Evolutionary conservation across 2,888 invertebrate species (phyloP).

Genomic region (Campoplex capitator): DNA sequence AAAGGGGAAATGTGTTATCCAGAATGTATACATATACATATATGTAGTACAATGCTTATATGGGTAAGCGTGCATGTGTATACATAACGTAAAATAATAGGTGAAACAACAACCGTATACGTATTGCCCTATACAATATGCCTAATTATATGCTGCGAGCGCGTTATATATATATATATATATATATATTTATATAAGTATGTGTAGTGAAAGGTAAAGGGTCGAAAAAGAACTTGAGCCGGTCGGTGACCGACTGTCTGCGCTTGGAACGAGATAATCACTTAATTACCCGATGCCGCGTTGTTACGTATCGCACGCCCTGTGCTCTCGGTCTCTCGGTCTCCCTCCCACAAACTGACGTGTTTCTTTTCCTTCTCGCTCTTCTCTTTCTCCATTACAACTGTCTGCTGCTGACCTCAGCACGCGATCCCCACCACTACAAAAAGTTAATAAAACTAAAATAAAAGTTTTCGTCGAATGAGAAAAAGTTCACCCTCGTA

Average conservation of each 20-base stretch:
- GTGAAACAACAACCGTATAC: slow-evolving; percentile 3
- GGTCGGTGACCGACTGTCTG: slow-evolving; percentile 74
- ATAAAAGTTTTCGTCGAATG: slow-evolving; percentile 52
- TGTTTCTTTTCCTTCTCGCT: slow-evolving; percentile 3
- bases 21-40: neutral
- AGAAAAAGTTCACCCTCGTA: slow-evolving; percentile 60
- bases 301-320: slow-evolving; percentile 57
- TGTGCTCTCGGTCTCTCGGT: slow-evolving; percentile 29
- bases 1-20: slow-evolving; percentile 32
- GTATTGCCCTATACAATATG: slow-evolving; percentile 12
- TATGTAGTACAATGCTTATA: neutral
- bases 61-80: neutral
- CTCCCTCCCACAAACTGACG: slow-evolving; percentile 5
- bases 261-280: slow-evolving; percentile 77
- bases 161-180: slow-evolving; percentile 6
- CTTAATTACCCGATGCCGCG: slow-evolving; percentile 77
- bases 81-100: slow-evolving; percentile 33
- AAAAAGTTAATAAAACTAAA: slow-evolving; percentile 68
- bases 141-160: slow-evolving; percentile 35
- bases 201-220: slow-evolving; percentile 41
- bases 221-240: slow-evolving; percentile 59
- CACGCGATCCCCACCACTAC: slow-evolving; percentile 73
- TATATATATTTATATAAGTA: slow-evolving; percentile 4
- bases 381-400: slow-evolving; percentile 30
- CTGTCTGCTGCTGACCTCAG: slow-evolving; percentile 64